Conservation (phyloP, 1,140 invertebrate genomes). For the Nephila pilipes region DNA sequence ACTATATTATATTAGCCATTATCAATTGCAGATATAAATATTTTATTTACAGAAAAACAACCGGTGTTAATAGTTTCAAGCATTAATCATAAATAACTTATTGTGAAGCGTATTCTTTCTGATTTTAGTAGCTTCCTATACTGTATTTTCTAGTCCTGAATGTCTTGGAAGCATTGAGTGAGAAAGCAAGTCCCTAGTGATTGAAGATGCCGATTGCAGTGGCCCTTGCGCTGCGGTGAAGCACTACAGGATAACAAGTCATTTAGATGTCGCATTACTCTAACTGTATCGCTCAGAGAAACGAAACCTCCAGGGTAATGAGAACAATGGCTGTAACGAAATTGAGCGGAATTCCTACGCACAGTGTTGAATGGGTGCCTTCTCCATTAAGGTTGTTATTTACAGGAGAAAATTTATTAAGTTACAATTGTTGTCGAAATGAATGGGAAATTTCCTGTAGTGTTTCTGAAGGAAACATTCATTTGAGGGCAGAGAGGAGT, state of each 20-base stretch:
- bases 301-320: slow-evolving; percentile 35
- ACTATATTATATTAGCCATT: too few species aligned
- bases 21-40: too few species aligned
- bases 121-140: too few species aligned
- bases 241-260: slow-evolving; percentile 39
- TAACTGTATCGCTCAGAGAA: background rate
- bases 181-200: background rate
- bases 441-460: slow-evolving; percentile 25
- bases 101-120: too few species aligned
- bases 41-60: too few species aligned
- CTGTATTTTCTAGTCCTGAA: too few species aligned
- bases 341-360: slow-evolving; percentile 35
- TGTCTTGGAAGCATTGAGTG: background rate
- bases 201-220: slow-evolving; percentile 1
- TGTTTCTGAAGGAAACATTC: slow-evolving; percentile 15
- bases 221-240: background rate
- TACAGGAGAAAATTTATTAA: slow-evolving; percentile 43
- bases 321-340: slow-evolving; percentile 13
- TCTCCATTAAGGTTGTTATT: slow-evolving; percentile 48
- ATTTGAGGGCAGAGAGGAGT: background rate
- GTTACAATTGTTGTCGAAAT: slow-evolving; percentile 45
- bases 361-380: slow-evolving; percentile 18
- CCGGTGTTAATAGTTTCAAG: too few species aligned
- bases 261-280: slow-evolving; percentile 32
- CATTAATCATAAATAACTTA: too few species aligned